Percentiles rank a stretch among this genome's conserved stretches.
phyloP scores from a whole-genome alignment of 2,113 vertebrate species.

The Eudorcas thomsonii region DNA sequence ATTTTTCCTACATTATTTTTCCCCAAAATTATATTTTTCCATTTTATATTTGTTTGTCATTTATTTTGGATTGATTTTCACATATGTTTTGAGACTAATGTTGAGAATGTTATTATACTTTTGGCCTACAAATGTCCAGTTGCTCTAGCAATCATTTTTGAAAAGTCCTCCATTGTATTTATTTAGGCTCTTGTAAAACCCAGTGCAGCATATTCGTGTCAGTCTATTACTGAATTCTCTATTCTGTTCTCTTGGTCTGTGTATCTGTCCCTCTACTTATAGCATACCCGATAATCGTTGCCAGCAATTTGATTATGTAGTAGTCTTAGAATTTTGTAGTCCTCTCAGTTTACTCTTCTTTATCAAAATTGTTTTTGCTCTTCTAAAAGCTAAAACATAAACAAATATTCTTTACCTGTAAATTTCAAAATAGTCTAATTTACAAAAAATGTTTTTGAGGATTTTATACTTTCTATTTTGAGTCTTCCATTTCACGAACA shows the following conservation, averaged over 20 bases:
- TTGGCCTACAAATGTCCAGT: not conserved
- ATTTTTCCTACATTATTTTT: not conserved
- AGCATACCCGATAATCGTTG: not conserved
- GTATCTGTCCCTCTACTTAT: not conserved
- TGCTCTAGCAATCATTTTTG: not conserved
- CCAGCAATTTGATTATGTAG: not conserved
- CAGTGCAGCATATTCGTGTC: not conserved
- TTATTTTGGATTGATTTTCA: not conserved
- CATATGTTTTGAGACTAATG: not conserved
- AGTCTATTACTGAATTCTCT: not conserved
- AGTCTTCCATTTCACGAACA: not conserved
- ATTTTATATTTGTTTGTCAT: not conserved
- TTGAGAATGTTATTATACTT: not conserved
- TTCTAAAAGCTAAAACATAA: not conserved
- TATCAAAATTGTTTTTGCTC: not conserved
- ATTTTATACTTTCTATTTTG: not conserved
- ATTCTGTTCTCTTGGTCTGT: not conserved
- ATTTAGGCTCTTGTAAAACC: not conserved
- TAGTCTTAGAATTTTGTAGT: not conserved
- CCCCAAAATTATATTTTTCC: not conserved
- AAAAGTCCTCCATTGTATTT: not conserved
- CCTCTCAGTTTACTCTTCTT: not conserved
- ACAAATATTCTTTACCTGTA: not conserved
- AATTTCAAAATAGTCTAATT: not conserved
- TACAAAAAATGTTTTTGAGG: not conserved